These are phyloP conservation scores for Choloepus didactylus DNA, from an alignment of 2,797 vertebrate genomes.

Conservation along the genomic window DNA sequence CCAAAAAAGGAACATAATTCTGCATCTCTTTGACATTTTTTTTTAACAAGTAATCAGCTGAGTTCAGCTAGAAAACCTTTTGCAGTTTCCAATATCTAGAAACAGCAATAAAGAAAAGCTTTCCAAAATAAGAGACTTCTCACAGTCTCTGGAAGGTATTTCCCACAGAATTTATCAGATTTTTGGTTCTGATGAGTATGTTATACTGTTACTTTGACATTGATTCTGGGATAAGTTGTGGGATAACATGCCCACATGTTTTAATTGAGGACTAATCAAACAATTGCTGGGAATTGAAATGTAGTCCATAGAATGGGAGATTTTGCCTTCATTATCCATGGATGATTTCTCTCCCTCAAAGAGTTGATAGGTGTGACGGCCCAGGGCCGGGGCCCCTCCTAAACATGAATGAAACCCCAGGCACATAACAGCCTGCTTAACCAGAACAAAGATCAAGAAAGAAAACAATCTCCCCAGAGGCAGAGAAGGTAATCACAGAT, in stretches of 20 bases:
- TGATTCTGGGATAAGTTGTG: neutral
- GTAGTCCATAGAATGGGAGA: neutral
- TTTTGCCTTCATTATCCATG: constrained; percentile 5
- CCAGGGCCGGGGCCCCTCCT: too few relatives aligned
- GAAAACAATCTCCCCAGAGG: too few relatives aligned
- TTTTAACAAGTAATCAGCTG: constrained; percentile 27
- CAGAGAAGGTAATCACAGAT: too few relatives aligned
- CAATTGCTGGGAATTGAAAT: neutral
- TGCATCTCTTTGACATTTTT: constrained; percentile 44
- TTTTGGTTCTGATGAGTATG: neutral
- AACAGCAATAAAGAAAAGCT: constrained; percentile 25
- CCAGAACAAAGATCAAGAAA: too few relatives aligned
- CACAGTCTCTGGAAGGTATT: constrained; percentile 8
- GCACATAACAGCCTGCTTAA: too few relatives aligned
- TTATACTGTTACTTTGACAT: neutral
- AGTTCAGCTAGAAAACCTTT: constrained; percentile 54
- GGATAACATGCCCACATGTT: neutral
- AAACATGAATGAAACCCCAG: too few relatives aligned
- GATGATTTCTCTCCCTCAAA: neutral
- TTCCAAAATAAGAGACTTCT: constrained; percentile 43
- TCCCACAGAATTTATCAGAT: neutral
- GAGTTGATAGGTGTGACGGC: neutral
- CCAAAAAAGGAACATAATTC: constrained; percentile 28
- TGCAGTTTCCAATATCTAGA: neutral
- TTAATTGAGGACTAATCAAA: constrained; percentile 41